Evolutionary conservation across 2,888 invertebrate species (phyloP).

Genomic region (Andrena haemorrhoa): DNA sequence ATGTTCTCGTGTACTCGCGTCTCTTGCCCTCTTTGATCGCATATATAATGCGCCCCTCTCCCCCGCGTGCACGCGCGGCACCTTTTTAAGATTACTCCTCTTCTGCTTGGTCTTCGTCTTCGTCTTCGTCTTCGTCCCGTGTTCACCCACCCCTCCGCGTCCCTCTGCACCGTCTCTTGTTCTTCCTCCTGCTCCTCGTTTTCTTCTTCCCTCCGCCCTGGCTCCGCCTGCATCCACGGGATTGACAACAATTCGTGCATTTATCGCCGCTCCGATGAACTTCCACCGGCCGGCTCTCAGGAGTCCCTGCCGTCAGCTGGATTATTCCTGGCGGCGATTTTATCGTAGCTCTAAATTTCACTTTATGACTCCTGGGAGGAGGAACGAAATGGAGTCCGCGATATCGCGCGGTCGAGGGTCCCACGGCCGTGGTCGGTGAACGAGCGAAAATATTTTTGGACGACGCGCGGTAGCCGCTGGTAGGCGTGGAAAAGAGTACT

Average conservation of each 20-base stretch:
- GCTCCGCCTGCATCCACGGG: slow-evolving; percentile 19
- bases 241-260: slow-evolving; percentile 55
- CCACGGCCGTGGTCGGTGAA: slow-evolving; percentile 21
- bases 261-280: slow-evolving; percentile 52
- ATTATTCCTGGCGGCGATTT: slow-evolving; percentile 47
- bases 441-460: neutral
- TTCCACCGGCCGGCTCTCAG: slow-evolving; percentile 26
- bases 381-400: slow-evolving; percentile 13
- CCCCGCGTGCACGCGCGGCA: slow-evolving; percentile 72
- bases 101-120: slow-evolving; percentile 12
- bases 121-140: slow-evolving; percentile 21
- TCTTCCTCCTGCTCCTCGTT: slow-evolving; percentile 10
- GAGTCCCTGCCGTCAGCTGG: slow-evolving; percentile 11
- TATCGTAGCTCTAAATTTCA: slow-evolving; percentile 42
- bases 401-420: neutral
- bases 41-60: slow-evolving; percentile 69
- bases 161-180: neutral
- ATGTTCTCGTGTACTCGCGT: slow-evolving; percentile 71
- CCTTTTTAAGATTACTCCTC: slow-evolving; percentile 65
- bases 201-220: neutral
- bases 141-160: neutral
- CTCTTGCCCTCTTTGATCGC: slow-evolving; percentile 74
- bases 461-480: neutral
- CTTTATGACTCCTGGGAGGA: slow-evolving; percentile 35
- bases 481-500: neutral